These are phyloP conservation scores for Bettongia penicillata DNA, from an alignment of 2,113 vertebrate species.

Conservation along the genomic window DNA sequence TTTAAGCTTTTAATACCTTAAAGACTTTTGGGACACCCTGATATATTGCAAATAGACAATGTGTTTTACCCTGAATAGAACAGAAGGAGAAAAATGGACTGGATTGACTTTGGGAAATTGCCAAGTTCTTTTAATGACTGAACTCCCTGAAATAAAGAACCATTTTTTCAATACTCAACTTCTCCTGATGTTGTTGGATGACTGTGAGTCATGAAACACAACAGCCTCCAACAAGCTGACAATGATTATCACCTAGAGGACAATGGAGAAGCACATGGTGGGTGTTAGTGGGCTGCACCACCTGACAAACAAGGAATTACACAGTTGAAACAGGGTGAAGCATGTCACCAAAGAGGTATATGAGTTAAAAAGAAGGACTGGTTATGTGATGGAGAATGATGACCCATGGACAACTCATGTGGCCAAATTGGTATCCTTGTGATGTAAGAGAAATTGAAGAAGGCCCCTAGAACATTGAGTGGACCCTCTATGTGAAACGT, in stretches of 20 bases:
- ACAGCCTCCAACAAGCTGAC: not conserved
- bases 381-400: not conserved
- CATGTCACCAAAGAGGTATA: not conserved
- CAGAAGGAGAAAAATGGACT: not conserved
- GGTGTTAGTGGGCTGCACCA: not conserved
- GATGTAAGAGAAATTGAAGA: not conserved
- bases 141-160: not conserved
- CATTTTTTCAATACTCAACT: not conserved
- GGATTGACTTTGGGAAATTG: not conserved
- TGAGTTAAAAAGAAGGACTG: not conserved
- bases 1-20: not conserved
- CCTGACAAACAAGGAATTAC: not conserved
- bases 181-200: not conserved
- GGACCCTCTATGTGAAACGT: not conserved
- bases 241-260: conserved; percentile 3
- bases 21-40: not conserved
- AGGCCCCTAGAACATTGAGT: not conserved
- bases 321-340: not conserved
- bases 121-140: not conserved
- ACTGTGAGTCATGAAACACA: conserved; percentile 2
- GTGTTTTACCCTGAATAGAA: not conserved
- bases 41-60: not conserved
- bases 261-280: not conserved
- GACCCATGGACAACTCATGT: not conserved
- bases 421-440: not conserved